phyloP scores from a whole-genome alignment of 2,888 invertebrate species.

The Branchipolynoe longqiensis region DNA sequence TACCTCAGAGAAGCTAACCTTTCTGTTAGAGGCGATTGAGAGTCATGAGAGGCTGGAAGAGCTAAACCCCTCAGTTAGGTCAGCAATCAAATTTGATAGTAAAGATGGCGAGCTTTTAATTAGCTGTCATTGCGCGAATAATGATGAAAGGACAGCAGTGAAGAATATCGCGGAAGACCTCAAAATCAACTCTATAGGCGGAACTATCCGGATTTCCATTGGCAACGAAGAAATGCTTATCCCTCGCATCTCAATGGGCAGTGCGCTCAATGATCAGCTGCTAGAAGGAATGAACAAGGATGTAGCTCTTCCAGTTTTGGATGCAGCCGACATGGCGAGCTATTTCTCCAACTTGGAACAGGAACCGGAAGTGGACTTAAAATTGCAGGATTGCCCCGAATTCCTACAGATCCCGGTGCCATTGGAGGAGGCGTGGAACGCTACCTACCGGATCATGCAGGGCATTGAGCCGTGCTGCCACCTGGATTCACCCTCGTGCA shows the following conservation, averaged over 20 bases:
- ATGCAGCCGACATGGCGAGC: not conserved
- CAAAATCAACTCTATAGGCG: not conserved
- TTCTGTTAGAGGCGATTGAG: not conserved
- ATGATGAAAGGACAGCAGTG: not conserved
- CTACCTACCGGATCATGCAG: not conserved
- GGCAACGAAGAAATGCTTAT: not conserved
- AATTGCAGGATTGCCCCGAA: not conserved
- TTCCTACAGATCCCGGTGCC: not conserved
- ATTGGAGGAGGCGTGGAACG: not conserved
- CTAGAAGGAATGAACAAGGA: not conserved
- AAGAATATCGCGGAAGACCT: not conserved
- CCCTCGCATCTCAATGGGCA: not conserved
- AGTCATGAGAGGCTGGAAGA: not conserved
- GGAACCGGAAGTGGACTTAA: not conserved
- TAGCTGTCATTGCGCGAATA: not conserved
- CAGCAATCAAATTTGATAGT: too few species aligned
- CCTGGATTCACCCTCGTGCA: not conserved
- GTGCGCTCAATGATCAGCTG: not conserved
- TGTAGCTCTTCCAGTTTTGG: not conserved
- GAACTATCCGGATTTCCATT: not conserved
- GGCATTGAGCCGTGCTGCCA: not conserved
- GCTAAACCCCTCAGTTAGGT: not conserved
- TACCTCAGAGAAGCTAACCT: not conserved
- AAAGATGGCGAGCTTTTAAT: not conserved
- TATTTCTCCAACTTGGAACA: not conserved